Evolutionary conservation across 2,888 invertebrate species (phyloP).

Genomic region (Pharmacophagus antenor): DNA sequence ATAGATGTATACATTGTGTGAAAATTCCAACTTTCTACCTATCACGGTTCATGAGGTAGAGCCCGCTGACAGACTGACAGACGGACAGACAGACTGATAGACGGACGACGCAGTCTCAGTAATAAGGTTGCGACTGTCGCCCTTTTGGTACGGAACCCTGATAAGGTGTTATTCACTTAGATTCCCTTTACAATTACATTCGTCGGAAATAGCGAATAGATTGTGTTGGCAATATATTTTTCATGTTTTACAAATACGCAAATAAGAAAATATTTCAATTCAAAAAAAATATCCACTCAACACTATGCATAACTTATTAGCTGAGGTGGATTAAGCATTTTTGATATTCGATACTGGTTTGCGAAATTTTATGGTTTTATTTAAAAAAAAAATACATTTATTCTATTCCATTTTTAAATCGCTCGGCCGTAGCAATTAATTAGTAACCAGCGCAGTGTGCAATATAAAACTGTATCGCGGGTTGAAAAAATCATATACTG

Average conservation of each 20-base stretch:
- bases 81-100: too few species aligned
- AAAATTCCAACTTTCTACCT: too few species aligned
- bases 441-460: slow-evolving; percentile 1
- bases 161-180: too few species aligned
- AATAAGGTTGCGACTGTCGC: too few species aligned
- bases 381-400: neutral
- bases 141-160: too few species aligned
- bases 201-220: too few species aligned
- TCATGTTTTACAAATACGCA: neutral
- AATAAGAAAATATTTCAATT: neutral
- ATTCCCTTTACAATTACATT: too few species aligned
- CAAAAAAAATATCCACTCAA: neutral
- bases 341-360: neutral
- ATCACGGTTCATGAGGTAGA: too few species aligned
- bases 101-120: too few species aligned
- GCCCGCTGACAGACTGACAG: too few species aligned
- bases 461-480: neutral
- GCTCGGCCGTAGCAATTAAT: neutral
- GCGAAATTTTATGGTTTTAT: neutral
- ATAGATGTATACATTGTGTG: too few species aligned
- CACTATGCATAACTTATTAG: neutral
- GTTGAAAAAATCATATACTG: neutral
- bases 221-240: too few species aligned
- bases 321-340: neutral
- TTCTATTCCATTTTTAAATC: neutral